Evolutionary conservation across 2,797 vertebrate genomes (phyloP).

Genomic region (Philypnodon macrostomus): DNA sequence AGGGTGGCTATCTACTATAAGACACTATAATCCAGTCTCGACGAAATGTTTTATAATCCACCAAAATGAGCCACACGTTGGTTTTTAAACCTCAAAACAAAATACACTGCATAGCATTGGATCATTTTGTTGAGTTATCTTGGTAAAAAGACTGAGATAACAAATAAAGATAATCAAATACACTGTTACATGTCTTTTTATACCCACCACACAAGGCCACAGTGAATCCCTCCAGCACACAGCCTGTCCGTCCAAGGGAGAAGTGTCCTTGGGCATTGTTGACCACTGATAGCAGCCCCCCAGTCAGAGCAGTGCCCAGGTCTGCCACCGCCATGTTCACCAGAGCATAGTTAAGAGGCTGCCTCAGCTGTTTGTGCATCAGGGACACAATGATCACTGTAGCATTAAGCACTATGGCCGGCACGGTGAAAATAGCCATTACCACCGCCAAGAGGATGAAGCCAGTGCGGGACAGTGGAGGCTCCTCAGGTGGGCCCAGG

Average conservation of each 20-base stretch:
- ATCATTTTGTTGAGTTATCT: no score
- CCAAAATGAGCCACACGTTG: no score
- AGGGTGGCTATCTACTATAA: no score
- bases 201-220: conserved; percentile 76
- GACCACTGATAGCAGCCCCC: conserved; percentile 71
- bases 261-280: conserved; percentile 73
- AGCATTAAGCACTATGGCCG: conserved; percentile 68
- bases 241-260: conserved; percentile 71
- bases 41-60: no score
- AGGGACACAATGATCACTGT: conserved; percentile 73
- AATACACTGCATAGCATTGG: no score
- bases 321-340: conserved; percentile 77
- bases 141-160: no score
- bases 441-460: conserved; percentile 68
- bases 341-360: conserved; percentile 75
- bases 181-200: conserved; percentile 7
- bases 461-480: conserved; percentile 60
- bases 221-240: conserved; percentile 75
- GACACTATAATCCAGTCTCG: no score
- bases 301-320: conserved; percentile 70
- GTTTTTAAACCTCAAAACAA: no score
- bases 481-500: conserved; percentile 31
- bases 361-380: conserved; percentile 72
- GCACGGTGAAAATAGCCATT: conserved; percentile 68
- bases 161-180: neutral